phyloP scores from a whole-genome alignment of 2,797 vertebrate species.

The Eulemur mongoz region DNA sequence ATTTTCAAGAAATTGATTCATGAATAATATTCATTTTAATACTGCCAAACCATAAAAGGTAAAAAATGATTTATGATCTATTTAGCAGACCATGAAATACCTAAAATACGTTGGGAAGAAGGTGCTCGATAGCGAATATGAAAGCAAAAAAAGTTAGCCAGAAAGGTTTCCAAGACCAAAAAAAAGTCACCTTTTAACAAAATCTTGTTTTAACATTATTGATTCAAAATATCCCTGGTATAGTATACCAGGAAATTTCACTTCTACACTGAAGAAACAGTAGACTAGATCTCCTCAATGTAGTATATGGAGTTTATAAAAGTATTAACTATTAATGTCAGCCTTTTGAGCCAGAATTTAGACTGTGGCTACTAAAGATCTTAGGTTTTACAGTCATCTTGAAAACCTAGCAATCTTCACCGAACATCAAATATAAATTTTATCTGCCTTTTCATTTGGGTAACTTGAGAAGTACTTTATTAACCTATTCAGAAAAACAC shows the following conservation, averaged over 20 bases:
- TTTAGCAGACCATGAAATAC: neutral
- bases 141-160: neutral
- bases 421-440: neutral
- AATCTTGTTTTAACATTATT: neutral
- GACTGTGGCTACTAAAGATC: neutral
- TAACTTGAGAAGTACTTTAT: slow-evolving; percentile 42
- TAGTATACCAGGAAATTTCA: neutral
- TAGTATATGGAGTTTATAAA: neutral
- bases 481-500: slow-evolving; percentile 17
- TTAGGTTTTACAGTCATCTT: slow-evolving; percentile 1
- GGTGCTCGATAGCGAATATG: neutral
- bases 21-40: slow-evolving; percentile 7
- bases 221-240: neutral
- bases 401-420: slow-evolving; percentile 10
- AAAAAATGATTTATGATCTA: neutral
- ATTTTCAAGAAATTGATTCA: slow-evolving; percentile 17
- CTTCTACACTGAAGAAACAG: neutral
- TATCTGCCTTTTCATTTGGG: slow-evolving; percentile 2
- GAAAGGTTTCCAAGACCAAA: neutral
- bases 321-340: neutral
- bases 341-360: neutral
- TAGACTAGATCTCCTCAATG: neutral
- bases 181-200: neutral
- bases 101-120: slow-evolving; percentile 15
- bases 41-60: neutral